Conservation (phyloP, 30 jellyfish, hydroid and myxozoan species). For the Aurelia aurita complex sp. Pacific region DNA sequence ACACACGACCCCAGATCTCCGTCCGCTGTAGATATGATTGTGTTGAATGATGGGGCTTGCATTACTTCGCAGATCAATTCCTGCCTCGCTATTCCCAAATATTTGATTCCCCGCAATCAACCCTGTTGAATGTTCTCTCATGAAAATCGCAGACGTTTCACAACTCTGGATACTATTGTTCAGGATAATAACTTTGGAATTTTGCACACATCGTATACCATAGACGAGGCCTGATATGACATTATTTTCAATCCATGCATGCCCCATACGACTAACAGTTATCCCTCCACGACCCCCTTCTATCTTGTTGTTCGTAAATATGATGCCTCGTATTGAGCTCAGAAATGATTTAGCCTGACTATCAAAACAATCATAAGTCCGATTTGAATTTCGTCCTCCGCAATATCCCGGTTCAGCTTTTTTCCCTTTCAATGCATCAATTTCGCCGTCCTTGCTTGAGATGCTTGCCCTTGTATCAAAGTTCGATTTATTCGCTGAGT, state of each 20-base stretch:
- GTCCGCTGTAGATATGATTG: conserved; percentile 80
- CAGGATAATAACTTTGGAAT: conserved; percentile 57
- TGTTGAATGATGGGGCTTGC: conserved; percentile 80
- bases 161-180: conserved; percentile 74
- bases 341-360: conserved; percentile 35
- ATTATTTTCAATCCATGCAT: conserved; percentile 86
- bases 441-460: conserved; percentile 6
- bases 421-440: conserved; percentile 15
- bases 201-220: conserved; percentile 85
- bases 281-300: conserved; percentile 89
- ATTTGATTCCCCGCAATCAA: conserved; percentile 82
- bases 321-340: conserved; percentile 61
- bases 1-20: conserved; percentile 90
- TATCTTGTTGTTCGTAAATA: conserved; percentile 55
- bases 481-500: conserved; percentile 13
- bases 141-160: conserved; percentile 81
- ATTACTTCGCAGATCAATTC: conserved; percentile 78
- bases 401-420: conserved; percentile 25
- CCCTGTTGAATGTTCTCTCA: conserved; percentile 85
- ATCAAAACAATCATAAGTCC: conserved; percentile 35
- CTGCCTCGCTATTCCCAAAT: conserved; percentile 75
- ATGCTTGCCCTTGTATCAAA: neutral
- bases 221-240: conserved; percentile 54
- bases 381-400: neutral
- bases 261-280: conserved; percentile 81